Evolutionary conservation across 2,888 invertebrate species (phyloP), one percentile per base, ranked within the genome.

Genomic region (Trachelus troglodyta): DNA sequence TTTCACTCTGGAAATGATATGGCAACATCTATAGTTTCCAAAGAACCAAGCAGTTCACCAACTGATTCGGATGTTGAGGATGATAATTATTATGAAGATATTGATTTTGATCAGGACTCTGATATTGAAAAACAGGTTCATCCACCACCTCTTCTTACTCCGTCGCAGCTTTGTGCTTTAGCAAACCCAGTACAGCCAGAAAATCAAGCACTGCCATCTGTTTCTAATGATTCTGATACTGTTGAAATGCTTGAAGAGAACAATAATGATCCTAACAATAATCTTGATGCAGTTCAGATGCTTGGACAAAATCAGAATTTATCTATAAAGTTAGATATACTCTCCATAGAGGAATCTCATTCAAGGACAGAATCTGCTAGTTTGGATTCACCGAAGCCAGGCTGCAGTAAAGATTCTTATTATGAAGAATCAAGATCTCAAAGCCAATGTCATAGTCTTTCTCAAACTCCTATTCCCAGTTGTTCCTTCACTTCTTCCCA

Each of bases 191-290:
- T 9, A 34, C 71, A 12, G 31, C 12, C 23, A 56, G 56, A 56
- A 56, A 56, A 2, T 9, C 56, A 23, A 9, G 15, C 23, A 23
- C 23, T 56, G 9, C 23, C 56, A 56, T 56, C 2, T 56, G 56
- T 71, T 71, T 34, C 71, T 31, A 15, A 34, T 34, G 71, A 33
- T 71, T 71, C 71, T 23, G 79, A 81, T 11, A 71, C 69, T 69
- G 34, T 77, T n/a, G 85, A 87, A 69, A 81, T 84, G 3, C 76
- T 86, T 0, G 87, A 88, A 79, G 87, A 86, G 73, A 89, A 88
- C 75, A 88, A 89, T 73, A 89, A 88, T 71, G 88, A 88, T 79
- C 85, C 87, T 0, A 88, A 88, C 75, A 89, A 88, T 77, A 88
- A 88, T 76, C 82, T 85, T 74, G 85, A 85, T 76, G 81, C 78